A percentile compares a stretch with the other conserved stretches of the same genome.
phyloP scores from a whole-genome alignment of 2,113 vertebrate species.

The Istiophorus platypterus region DNA sequence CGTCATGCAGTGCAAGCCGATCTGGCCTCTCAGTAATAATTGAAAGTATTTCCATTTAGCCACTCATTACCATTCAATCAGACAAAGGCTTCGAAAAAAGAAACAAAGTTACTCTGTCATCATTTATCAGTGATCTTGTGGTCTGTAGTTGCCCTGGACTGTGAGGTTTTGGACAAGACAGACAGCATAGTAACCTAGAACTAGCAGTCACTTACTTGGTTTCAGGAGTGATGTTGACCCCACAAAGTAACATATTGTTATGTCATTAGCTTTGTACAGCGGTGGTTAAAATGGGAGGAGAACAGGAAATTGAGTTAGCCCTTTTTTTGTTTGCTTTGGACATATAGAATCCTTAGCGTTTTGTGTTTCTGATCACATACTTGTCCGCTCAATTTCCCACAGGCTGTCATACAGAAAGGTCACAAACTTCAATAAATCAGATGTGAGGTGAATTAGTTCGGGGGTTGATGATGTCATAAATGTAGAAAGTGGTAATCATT shows the following conservation, averaged over 20 bases:
- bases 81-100: slow-evolving; percentile 72
- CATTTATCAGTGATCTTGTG: slow-evolving; percentile 24
- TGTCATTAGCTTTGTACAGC: background rate
- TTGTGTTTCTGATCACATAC: background rate
- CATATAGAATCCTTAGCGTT: background rate
- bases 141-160: slow-evolving; percentile 13
- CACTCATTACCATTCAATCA: slow-evolving; percentile 72
- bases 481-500: background rate
- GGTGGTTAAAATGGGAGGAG: background rate
- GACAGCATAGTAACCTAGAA: background rate
- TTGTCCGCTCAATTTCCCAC: background rate
- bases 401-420: slow-evolving; percentile 20
- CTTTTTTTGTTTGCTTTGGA: background rate
- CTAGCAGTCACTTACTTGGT: background rate
- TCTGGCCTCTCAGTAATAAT: slow-evolving; percentile 88
- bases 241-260: background rate
- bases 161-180: slow-evolving; percentile 15
- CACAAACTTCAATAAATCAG: background rate
- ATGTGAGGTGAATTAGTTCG: slow-evolving; percentile 8
- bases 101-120: slow-evolving; percentile 33
- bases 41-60: slow-evolving; percentile 86
- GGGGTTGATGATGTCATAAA: background rate
- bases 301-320: background rate
- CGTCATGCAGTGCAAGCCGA: slow-evolving; percentile 80
- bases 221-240: background rate